Base-by-base conservation (phyloP, 2,797 vertebrate species). In the Strix occidentalis region DNA sequence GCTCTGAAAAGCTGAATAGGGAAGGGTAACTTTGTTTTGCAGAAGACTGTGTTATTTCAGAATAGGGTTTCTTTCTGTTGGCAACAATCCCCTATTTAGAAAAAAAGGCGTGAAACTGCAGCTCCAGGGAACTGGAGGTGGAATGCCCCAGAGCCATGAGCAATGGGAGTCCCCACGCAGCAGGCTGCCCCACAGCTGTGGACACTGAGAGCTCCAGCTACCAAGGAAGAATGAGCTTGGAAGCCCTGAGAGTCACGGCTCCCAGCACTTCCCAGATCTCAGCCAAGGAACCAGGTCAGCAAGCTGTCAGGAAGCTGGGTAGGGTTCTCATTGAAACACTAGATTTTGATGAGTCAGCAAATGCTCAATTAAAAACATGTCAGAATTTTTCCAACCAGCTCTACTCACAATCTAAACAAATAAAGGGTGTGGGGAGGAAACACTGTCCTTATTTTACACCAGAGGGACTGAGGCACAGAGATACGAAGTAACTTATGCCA, bases 291-390 rank as follows among this genome's bases (percentile, higher is more conserved):
- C 69, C 94, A 95, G 89, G 91, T 96, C 96, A 95, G 79, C 84
- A 92, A 93, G 43, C 82, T 94, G 82, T 85, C 92, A 95, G 96
- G 93, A 96, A 97, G 76, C 87, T 70, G 92, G 70, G 78, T 66
- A 91, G 48, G 53, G 71, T 90, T 95, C 89, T 89, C 94, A 95
- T 1, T 91, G 89, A 93, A 96, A 96, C 24, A 35, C 45, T 77
- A 87, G 65, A 74, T 94, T 95, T 93, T 91, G 91, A 89, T 92
- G 94, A 93, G 71, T 97, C 92, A 94, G 94, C 94, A 96, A 92
- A 94, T 33, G 15, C 41, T 93, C 87, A 80, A 81, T 92, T 80
- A 51, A 93, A 96, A 95, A 92, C 94, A 89, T 87, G 65, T 92
- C 82, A 75, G 76, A 92, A 69, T 81, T 95, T 91, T 96, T 95